Evolutionary conservation across 2,797 vertebrate genomes (phyloP).

Genomic region (Myotis daubentonii): DNA sequence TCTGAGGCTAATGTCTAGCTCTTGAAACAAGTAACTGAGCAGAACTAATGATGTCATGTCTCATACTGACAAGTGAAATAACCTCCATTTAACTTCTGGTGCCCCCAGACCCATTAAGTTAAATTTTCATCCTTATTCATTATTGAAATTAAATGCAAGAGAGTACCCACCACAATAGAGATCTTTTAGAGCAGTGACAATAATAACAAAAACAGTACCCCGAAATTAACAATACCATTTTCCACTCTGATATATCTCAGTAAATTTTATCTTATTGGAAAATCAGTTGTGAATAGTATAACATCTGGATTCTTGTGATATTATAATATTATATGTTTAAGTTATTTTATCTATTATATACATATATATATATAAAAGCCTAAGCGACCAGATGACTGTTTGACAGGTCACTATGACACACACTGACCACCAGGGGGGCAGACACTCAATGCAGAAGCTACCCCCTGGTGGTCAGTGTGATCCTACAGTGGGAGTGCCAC

Average conservation of each 20-base stretch:
- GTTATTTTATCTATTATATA: neutral
- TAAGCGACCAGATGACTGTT: no score
- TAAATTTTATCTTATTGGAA: neutral
- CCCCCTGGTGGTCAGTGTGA: no score
- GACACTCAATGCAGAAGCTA: no score
- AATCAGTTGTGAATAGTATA: neutral
- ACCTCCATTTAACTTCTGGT: constrained; percentile 33
- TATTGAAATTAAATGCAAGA: constrained; percentile 61
- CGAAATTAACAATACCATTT: neutral
- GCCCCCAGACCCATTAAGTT: constrained; percentile 13
- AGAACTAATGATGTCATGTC: constrained; percentile 65
- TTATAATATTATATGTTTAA: neutral
- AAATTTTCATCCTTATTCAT: constrained; percentile 70
- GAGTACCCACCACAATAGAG: neutral
- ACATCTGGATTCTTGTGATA: neutral
- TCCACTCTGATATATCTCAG: neutral
- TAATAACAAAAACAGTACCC: neutral
- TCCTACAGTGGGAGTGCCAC: no score
- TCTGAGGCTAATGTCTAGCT: neutral
- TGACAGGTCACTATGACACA: rapidly evolving
- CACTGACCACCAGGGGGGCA: no score
- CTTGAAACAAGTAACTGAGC: constrained; percentile 56
- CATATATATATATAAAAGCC: neutral
- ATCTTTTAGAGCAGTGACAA: neutral
- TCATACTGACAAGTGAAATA: constrained; percentile 69